Evolutionary conservation across 2,113 vertebrate genomes (phyloP).

Genomic region (Marcusenius ussheri): DNA sequence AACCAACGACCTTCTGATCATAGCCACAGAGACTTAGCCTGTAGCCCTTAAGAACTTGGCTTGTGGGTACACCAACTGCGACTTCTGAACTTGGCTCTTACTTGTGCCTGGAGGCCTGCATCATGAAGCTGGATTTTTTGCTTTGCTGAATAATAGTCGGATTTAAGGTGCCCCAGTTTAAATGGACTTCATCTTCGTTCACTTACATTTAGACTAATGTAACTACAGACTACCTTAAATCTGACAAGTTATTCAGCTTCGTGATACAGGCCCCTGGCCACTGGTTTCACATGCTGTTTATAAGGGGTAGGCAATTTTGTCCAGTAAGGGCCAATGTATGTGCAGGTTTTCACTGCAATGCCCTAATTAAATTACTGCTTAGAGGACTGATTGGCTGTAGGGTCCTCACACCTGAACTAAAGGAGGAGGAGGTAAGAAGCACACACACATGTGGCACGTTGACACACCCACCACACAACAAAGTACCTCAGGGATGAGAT

Average conservation of each 20-base stretch:
- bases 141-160: neutral
- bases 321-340: neutral
- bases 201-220: neutral
- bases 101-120: neutral
- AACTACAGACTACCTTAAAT: neutral
- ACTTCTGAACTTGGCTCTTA: neutral
- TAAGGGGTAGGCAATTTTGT: neutral
- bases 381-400: neutral
- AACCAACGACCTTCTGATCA: neutral
- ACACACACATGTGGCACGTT: too few species aligned
- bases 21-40: neutral
- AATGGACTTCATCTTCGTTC: neutral
- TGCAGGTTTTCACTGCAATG: neutral
- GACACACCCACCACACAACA: too few species aligned
- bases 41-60: neutral
- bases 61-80: neutral
- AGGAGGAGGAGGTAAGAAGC: too few species aligned
- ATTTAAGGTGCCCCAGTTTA: neutral
- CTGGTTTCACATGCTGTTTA: neutral
- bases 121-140: neutral
- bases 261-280: neutral
- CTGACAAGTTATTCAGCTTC: neutral
- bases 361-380: neutral
- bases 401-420: neutral
- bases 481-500: too few species aligned